A percentile compares a stretch with the other conserved stretches of the same genome.
phyloP scores from a whole-genome alignment of 2,888 invertebrate genomes.

The Ariolimax columbianus region DNA sequence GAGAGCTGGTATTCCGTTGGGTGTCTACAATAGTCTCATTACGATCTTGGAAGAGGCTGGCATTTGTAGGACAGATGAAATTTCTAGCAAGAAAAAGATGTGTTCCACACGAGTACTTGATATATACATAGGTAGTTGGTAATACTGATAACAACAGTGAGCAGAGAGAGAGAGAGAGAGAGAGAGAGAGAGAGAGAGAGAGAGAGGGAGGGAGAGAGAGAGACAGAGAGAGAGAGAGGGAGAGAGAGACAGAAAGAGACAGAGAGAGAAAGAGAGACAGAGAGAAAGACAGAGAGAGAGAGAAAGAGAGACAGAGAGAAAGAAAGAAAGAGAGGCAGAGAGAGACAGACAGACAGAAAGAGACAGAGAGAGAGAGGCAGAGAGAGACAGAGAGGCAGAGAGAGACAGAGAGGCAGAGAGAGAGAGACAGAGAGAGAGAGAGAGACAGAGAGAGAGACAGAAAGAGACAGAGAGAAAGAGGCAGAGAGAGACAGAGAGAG shows the following conservation, averaged over 20 bases:
- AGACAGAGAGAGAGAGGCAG: background rate
- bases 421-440: background rate
- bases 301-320: too few species aligned
- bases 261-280: background rate
- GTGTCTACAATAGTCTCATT: background rate
- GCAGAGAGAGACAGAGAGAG: too few species aligned
- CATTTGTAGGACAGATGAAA: background rate
- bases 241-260: background rate
- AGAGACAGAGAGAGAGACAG: too few species aligned
- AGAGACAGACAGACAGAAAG: too few species aligned
- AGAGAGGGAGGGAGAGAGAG: background rate
- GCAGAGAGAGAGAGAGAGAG: too few species aligned
- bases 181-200: slow-evolving; percentile 5
- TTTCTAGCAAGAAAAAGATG: background rate
- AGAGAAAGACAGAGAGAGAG: too few species aligned
- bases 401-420: background rate
- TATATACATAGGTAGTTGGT: background rate
- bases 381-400: background rate
- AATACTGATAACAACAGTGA: too few species aligned
- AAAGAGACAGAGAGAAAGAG: too few species aligned
- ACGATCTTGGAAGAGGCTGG: background rate
- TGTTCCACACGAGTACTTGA: background rate
- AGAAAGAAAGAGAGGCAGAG: too few species aligned
- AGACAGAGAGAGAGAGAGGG: background rate
- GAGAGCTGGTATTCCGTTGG: too few species aligned